Base-by-base conservation (phyloP, 2,797 vertebrate genomes). In the Thripadectes ignobilis region DNA sequence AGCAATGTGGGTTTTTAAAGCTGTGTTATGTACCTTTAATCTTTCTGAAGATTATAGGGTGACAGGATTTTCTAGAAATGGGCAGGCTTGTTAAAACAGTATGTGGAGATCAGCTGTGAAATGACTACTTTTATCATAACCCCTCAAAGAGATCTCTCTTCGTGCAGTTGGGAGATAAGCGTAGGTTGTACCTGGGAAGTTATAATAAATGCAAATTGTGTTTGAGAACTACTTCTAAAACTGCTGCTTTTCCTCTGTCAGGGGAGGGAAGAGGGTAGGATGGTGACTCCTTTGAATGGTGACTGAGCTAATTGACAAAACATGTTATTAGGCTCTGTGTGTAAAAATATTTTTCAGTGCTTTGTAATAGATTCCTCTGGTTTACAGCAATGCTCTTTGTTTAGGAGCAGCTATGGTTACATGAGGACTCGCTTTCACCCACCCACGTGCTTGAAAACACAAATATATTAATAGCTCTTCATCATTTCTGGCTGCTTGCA, bases 131-230 rank as follows among this genome's bases (percentile, higher is more conserved):
- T 97, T 96, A 94, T 95, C 94, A 84, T 96, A 95, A 95, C 97
- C 97, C 96, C 96, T 97, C 94, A 82, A 96, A 95, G 88, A 96
- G 96, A 52, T 97, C 96, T 93, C 95, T 96, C 78, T 97, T 97
- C 88, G 68, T 96, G 94, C 94, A 94, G 65, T 88, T 36, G 46
- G 90, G 88, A 96, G 95, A 96, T 97, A 97, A 98, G 96, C 95
- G 84, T 91, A 89, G 96, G 96, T 96, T 98, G 96, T 94, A 96
- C 96, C 97, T 94, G 87, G 92, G 95, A 97, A 93, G 81, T 97
- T 97, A 96, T 95, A 95, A 97, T 93, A 97, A 97, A 97, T 97
- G 95, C 92, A 46, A 73, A 95, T 97, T 93, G 95, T 89, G 93
- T 94, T 81, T 78, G 88, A 92, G 96, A 96, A 97, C 95, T 75